These are phyloP conservation scores for Drosophila antonietae DNA, from an alignment of 2,888 invertebrate species.

Conservation along the genomic window DNA sequence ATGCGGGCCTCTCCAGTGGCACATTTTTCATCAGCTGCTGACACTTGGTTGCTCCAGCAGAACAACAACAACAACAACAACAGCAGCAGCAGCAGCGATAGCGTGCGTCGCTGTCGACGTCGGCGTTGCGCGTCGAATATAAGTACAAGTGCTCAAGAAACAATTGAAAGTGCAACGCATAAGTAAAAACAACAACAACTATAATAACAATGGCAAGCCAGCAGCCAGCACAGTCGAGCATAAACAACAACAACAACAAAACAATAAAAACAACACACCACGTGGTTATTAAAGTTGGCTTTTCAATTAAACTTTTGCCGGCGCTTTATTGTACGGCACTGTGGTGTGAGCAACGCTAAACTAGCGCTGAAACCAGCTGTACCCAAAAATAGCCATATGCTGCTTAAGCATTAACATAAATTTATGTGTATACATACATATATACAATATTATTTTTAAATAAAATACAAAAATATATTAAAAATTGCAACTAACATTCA, in stretches of 20 bases:
- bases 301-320: slow-evolving; percentile 72
- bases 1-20: slow-evolving; percentile 66
- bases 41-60: slow-evolving; percentile 48
- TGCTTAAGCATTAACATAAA: background rate
- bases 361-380: slow-evolving; percentile 5
- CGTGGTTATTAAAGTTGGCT: slow-evolving; percentile 73
- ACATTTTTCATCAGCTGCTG: slow-evolving; percentile 76
- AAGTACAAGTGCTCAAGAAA: slow-evolving; percentile 60
- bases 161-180: slow-evolving; percentile 66
- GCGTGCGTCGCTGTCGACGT: slow-evolving; percentile 1
- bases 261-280: slow-evolving; percentile 48
- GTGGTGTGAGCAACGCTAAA: slow-evolving; percentile 30
- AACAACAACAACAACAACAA: slow-evolving; percentile 22
- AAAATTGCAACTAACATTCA: background rate
- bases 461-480: background rate
- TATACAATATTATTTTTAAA: no score
- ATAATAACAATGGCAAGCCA: slow-evolving; percentile 23
- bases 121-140: slow-evolving; percentile 36
- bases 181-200: slow-evolving; percentile 23
- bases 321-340: slow-evolving; percentile 43
- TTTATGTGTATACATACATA: background rate
- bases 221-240: slow-evolving; percentile 5
- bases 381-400: background rate
- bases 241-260: slow-evolving; percentile 19
- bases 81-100: slow-evolving; percentile 26